These are phyloP conservation scores for Drosophila greeni DNA, from an alignment of 2,888 invertebrate genomes.

Conservation along the genomic window DNA sequence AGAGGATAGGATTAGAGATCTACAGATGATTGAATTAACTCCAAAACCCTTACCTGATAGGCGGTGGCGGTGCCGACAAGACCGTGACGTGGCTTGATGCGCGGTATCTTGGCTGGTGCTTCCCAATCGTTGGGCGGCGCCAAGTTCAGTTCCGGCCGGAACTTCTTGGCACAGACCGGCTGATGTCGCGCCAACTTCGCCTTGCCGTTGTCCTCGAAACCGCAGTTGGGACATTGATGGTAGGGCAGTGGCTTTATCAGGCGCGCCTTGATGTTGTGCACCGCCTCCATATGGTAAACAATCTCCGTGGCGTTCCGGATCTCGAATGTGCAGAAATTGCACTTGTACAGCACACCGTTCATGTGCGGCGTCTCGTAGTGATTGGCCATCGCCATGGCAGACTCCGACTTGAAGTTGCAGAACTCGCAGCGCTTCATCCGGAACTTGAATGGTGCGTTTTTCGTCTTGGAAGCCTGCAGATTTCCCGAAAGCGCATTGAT, in stretches of 20 bases:
- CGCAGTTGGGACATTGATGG: constrained; percentile 95
- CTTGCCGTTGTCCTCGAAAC: constrained; percentile 95
- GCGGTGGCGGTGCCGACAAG: constrained; percentile 79
- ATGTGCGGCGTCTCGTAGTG: constrained; percentile 95
- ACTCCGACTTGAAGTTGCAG: constrained; percentile 94
- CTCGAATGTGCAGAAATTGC: constrained; percentile 90
- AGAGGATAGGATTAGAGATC: neutral
- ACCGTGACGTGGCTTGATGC: constrained; percentile 79
- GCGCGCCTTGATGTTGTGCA: constrained; percentile 90
- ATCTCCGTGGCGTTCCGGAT: constrained; percentile 93
- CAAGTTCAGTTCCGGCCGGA: constrained; percentile 91
- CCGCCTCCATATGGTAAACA: constrained; percentile 93
- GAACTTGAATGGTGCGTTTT: constrained; percentile 88
- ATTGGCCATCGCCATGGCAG: constrained; percentile 88
- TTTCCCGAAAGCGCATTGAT: constrained; percentile 91
- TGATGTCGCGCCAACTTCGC: constrained; percentile 93
- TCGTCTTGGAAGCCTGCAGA: constrained; percentile 90
- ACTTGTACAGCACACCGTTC: constrained; percentile 91
- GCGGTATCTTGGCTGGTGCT: constrained; percentile 94
- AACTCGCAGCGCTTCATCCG: constrained; percentile 90
- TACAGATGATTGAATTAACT: too few species aligned
- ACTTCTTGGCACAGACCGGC: constrained; percentile 92
- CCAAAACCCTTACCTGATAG: constrained; percentile 74
- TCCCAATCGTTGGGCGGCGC: constrained; percentile 94
- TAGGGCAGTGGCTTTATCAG: constrained; percentile 91